These are phyloP conservation scores for Amphipoea oculea DNA, from an alignment of 2,888 invertebrate species.

Conservation along the genomic window DNA sequence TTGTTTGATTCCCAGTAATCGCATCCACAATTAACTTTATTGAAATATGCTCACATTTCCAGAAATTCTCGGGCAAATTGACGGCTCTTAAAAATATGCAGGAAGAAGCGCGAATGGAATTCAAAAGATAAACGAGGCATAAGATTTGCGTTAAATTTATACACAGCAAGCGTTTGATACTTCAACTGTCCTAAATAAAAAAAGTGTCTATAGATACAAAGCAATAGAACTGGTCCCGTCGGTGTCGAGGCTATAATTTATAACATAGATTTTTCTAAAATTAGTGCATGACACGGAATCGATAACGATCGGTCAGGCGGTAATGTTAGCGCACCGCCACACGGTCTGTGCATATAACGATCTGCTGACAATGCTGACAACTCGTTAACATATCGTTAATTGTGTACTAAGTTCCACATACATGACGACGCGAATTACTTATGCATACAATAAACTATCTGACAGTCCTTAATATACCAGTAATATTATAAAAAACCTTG, in stretches of 20 bases:
- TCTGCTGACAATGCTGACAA: slow-evolving; percentile 33
- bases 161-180: slow-evolving; percentile 48
- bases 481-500: not conserved
- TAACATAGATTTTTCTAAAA: slow-evolving; percentile 80
- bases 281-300: slow-evolving; percentile 82
- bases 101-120: slow-evolving; percentile 51
- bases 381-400: slow-evolving; percentile 45
- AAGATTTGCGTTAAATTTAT: slow-evolving; percentile 47
- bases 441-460: slow-evolving; percentile 7
- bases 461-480: slow-evolving; percentile 1
- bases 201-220: slow-evolving; percentile 61
- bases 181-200: slow-evolving; percentile 64
- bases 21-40: slow-evolving; percentile 58
- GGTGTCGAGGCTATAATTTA: slow-evolving; percentile 71
- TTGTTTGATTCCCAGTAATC: slow-evolving; percentile 62
- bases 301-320: slow-evolving; percentile 77
- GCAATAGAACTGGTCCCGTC: slow-evolving; percentile 63
- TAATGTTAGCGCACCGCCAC: slow-evolving; percentile 74
- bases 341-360: slow-evolving; percentile 65
- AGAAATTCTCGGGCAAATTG: slow-evolving; percentile 48
- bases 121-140: slow-evolving; percentile 56
- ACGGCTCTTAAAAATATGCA: slow-evolving; percentile 58
- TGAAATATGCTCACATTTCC: slow-evolving; percentile 51
- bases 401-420: slow-evolving; percentile 28
- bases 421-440: slow-evolving; percentile 8